A percentile compares a stretch with the other conserved stretches of the same genome.
Conservation (phyloP, 2,113 vertebrate genomes). For the Eurypyga helias region DNA sequence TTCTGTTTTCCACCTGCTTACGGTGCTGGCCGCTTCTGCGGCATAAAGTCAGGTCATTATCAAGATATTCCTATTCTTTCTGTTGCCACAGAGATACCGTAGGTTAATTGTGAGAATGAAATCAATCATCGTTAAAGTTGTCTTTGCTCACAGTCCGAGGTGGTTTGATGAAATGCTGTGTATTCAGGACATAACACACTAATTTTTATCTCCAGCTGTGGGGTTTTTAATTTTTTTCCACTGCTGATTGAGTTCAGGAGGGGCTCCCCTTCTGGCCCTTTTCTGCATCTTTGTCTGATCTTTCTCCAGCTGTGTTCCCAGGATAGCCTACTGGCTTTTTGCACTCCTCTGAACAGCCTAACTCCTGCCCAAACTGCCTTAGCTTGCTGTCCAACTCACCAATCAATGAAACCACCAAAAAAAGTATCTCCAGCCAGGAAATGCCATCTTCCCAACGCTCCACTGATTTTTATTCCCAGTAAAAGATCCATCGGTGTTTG, state of each 20-base stretch:
- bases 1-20: not conserved
- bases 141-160: not conserved
- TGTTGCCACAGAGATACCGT: not conserved
- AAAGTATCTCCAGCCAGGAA: not conserved
- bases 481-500: not conserved
- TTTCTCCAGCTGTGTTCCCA: not conserved
- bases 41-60: not conserved
- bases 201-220: not conserved
- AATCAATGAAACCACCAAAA: not conserved
- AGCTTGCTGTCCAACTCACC: not conserved
- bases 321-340: not conserved
- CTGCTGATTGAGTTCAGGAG: not conserved
- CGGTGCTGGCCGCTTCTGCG: not conserved
- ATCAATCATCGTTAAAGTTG: not conserved
- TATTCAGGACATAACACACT: not conserved
- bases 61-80: not conserved
- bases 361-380: not conserved
- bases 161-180: not conserved
- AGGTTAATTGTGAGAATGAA: not conserved
- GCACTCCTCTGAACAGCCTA: not conserved
- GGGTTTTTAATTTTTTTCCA: not conserved
- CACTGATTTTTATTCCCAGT: not conserved
- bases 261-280: not conserved
- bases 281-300: not conserved
- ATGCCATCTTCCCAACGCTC: not conserved